Conservation (phyloP, 2,888 invertebrate genomes). For the Linnaemya vulpina region DNA sequence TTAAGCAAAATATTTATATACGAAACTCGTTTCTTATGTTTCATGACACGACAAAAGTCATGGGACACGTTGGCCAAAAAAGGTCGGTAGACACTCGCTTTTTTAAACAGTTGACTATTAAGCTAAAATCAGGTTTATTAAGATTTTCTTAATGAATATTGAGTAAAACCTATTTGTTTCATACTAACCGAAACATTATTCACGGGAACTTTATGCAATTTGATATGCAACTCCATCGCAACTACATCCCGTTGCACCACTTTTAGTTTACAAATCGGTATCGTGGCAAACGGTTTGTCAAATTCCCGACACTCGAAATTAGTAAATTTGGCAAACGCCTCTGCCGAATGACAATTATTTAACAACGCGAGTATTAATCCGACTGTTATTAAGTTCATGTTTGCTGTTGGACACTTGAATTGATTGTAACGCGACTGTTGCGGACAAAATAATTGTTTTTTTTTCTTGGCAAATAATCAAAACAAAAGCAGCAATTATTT, state of each 20-base stretch:
- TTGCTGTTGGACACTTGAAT: neutral
- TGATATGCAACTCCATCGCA: constrained; percentile 20
- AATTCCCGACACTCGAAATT: constrained; percentile 22
- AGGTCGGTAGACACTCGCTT: constrained; percentile 47
- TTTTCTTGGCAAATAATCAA: neutral
- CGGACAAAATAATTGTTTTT: neutral
- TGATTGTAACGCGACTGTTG: neutral
- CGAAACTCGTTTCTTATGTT: neutral
- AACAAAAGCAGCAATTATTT: neutral
- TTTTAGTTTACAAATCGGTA: constrained; percentile 49
- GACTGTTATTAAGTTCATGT: neutral
- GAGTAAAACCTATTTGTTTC: neutral
- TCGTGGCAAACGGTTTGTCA: constrained; percentile 31
- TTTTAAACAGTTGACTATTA: neutral
- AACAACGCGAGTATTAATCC: neutral
- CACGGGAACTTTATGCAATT: constrained; percentile 40
- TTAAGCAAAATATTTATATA: neutral
- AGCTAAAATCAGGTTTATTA: neutral
- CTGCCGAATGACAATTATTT: neutral
- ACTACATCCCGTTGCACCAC: constrained; percentile 35
- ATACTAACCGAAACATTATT: constrained; percentile 56
- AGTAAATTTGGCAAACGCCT: constrained; percentile 7
- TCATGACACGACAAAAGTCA: constrained; percentile 56
- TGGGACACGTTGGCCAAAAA: constrained; percentile 54
- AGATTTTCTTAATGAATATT: no score